Conservation (phyloP, 2,797 vertebrate genomes). For the Anguilla megastoma region DNA sequence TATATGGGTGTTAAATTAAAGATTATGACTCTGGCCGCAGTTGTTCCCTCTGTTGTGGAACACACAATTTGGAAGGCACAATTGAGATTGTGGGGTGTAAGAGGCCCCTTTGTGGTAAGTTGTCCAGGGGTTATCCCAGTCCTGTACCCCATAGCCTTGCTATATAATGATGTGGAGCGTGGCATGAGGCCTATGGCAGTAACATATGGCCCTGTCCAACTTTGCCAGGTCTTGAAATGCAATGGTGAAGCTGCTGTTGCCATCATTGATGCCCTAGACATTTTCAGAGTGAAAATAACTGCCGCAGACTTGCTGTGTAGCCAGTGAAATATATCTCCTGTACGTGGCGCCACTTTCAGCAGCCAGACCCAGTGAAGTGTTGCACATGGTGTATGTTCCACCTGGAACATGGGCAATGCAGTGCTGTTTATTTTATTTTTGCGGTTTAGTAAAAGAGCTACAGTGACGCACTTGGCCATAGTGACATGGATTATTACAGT, state of each 20-base stretch:
- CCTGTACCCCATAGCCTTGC: slow-evolving; percentile 46
- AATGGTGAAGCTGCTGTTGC: background rate
- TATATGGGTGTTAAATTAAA: slow-evolving; percentile 68
- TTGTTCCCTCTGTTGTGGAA: slow-evolving; percentile 69
- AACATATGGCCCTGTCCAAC: slow-evolving; percentile 38
- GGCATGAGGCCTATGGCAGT: slow-evolving; percentile 48
- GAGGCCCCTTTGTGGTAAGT: slow-evolving; percentile 44
- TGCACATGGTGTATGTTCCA: slow-evolving; percentile 52
- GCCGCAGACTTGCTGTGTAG: background rate
- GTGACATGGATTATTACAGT: slow-evolving; percentile 53
- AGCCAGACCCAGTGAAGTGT: slow-evolving; percentile 40
- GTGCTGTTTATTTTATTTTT: slow-evolving; percentile 47
- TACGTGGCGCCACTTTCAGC: slow-evolving; percentile 41
- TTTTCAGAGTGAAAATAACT: slow-evolving; percentile 13
- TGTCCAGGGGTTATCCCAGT: slow-evolving; percentile 48
- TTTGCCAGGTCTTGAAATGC: background rate
- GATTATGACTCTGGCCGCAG: slow-evolving; percentile 63
- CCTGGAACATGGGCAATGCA: slow-evolving; percentile 39
- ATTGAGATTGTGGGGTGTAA: slow-evolving; percentile 60
- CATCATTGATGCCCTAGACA: background rate
- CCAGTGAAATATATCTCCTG: slow-evolving; percentile 35
- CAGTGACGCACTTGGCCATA: slow-evolving; percentile 54
- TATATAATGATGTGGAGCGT: slow-evolving; percentile 41
- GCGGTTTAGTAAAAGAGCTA: slow-evolving; percentile 48
- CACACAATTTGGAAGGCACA: slow-evolving; percentile 57